A percentile compares a stretch with the other conserved stretches of the same genome.
phyloP scores from a whole-genome alignment of 2,888 invertebrate species.

The Melangyna quadrimaculata region DNA sequence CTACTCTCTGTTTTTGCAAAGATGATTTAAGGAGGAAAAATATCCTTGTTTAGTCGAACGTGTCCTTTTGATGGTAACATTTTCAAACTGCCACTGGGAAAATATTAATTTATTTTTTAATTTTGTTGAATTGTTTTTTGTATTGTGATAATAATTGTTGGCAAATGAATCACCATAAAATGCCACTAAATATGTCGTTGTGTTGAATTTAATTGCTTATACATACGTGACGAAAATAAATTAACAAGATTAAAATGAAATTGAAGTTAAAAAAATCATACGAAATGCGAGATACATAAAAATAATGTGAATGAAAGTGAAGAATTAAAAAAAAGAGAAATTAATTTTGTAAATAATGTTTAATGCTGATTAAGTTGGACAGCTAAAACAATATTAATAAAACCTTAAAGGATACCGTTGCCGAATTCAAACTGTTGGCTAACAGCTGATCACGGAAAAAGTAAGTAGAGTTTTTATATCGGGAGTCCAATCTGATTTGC shows the following conservation, averaged over 20 bases:
- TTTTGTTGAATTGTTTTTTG: conserved; percentile 10
- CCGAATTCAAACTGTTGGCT: not conserved
- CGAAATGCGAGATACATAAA: conserved; percentile 44
- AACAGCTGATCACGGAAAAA: not conserved
- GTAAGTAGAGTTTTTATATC: not conserved
- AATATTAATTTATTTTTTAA: not conserved
- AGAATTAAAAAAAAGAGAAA: conserved; percentile 17
- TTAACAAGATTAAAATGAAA: conserved; percentile 38
- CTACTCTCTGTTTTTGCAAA: not conserved
- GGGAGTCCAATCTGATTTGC: not conserved
- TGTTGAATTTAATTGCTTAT: conserved; percentile 29
- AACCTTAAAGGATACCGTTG: conserved; percentile 35
- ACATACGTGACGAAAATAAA: conserved; percentile 40
- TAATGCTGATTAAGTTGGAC: conserved; percentile 12
- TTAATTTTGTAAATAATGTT: not conserved
- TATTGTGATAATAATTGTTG: conserved; percentile 56
- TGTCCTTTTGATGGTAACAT: conserved; percentile 30
- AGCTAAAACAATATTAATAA: not conserved
- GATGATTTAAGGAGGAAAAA: not conserved
- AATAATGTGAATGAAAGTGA: conserved; percentile 38
- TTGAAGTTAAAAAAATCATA: conserved; percentile 10
- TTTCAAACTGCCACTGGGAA: conserved; percentile 30
- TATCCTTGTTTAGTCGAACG: not conserved
- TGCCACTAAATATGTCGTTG: not conserved
- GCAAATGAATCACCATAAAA: conserved; percentile 34